Conservation (phyloP, 2,888 invertebrate genomes). For the Zonitis immaculata region DNA sequence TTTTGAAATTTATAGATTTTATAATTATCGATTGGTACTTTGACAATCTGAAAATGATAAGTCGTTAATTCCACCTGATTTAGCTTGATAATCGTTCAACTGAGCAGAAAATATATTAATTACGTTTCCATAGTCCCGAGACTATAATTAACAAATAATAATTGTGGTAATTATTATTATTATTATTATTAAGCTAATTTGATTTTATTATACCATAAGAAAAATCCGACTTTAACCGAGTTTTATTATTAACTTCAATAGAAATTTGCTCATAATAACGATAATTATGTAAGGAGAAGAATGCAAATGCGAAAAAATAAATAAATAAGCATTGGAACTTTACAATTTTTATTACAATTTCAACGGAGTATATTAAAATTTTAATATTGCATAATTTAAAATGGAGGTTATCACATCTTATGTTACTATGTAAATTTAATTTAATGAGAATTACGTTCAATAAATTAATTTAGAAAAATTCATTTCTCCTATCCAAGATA, state of each 20-base stretch:
- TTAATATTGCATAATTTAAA: background rate
- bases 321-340: background rate
- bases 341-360: background rate
- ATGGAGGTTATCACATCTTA: background rate
- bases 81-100: slow-evolving; percentile 13
- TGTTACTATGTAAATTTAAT: no score
- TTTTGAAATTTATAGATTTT: no score
- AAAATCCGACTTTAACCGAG: no score
- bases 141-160: slow-evolving; percentile 16
- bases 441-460: no score
- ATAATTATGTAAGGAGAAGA: no score
- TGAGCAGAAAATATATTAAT: slow-evolving; percentile 20
- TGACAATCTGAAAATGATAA: slow-evolving; percentile 17
- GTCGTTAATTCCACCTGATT: slow-evolving; percentile 21
- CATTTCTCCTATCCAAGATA: no score
- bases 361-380: background rate
- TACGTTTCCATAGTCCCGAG: slow-evolving; percentile 4
- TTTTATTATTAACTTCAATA: background rate
- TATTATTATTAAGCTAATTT: no score
- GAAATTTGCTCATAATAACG: background rate
- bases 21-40: no score
- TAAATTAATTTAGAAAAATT: no score
- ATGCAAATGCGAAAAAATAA: background rate
- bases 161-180: slow-evolving; percentile 15
- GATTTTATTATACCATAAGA: no score